These are phyloP conservation scores for Lethenteron reissneri DNA, from an alignment of 2,113 vertebrate genomes.

Conservation along the genomic window DNA sequence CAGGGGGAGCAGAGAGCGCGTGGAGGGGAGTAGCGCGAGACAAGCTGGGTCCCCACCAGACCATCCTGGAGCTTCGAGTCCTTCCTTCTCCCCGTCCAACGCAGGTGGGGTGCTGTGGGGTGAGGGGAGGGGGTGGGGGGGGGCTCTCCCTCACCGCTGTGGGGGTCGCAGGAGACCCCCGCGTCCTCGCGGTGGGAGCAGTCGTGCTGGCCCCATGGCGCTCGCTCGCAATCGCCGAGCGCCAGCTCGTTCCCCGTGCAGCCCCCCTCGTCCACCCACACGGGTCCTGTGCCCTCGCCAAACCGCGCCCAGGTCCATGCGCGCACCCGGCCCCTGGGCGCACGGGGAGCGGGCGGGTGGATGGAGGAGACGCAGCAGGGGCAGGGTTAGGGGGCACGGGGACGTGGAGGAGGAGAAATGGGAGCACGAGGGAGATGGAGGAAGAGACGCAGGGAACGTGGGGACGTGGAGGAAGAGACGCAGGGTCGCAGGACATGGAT, in stretches of 20 bases:
- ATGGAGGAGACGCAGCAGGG: neutral
- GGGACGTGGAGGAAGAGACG: no score
- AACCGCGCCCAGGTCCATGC: constrained; percentile 31
- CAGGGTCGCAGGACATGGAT: no score
- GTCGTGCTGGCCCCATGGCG: constrained; percentile 54
- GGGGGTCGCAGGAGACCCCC: constrained; percentile 34
- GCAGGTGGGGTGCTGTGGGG: no score
- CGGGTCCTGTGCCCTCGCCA: constrained; percentile 28
- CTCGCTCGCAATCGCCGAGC: constrained; percentile 36
- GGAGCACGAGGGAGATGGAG: neutral
- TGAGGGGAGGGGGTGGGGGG: no score
- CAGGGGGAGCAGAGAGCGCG: no score
- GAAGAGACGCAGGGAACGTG: no score
- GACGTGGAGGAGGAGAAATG: neutral
- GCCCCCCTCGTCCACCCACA: constrained; percentile 60
- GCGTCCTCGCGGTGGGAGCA: constrained; percentile 63
- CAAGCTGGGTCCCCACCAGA: no score
- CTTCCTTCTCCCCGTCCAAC: no score
- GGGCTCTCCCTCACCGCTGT: no score
- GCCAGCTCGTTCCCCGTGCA: constrained; percentile 58
- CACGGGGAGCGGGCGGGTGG: neutral
- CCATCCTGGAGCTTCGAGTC: no score
- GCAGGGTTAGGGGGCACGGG: neutral
- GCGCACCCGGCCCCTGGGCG: constrained; percentile 36
- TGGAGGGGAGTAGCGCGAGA: no score